A percentile compares a stretch with the other conserved stretches of the same genome.
These are phyloP conservation scores for Drosophila paracracens DNA, from an alignment of 2,888 invertebrate species.

Conservation along the genomic window DNA sequence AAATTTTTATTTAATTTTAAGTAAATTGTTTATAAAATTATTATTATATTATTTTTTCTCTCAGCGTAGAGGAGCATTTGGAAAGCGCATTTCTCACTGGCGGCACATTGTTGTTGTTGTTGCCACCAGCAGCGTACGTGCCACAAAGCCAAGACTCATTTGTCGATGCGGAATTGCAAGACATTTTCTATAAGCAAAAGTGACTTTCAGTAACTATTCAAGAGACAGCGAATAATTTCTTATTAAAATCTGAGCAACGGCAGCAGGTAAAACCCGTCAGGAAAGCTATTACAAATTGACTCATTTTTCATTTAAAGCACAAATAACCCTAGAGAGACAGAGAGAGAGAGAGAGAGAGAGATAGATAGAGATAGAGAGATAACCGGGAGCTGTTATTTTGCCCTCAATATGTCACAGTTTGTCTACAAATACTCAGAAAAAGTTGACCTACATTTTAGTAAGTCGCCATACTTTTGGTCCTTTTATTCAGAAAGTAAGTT, in stretches of 20 bases:
- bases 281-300: constrained; percentile 68
- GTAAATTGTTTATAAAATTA: too few species aligned
- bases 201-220: constrained; percentile 59
- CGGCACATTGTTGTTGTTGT: constrained; percentile 23
- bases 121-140: constrained; percentile 54
- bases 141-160: constrained; percentile 61
- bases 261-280: constrained; percentile 24
- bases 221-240: constrained; percentile 61
- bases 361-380: constrained; percentile 26
- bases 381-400: constrained; percentile 42
- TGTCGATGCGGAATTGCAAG: constrained; percentile 72
- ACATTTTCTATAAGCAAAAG: constrained; percentile 70
- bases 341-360: constrained; percentile 9
- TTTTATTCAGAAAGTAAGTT: neutral
- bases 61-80: constrained; percentile 40
- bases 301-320: constrained; percentile 71
- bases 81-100: constrained; percentile 58
- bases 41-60: constrained; percentile 7
- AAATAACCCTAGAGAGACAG: constrained; percentile 31
- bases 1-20: too few species aligned
- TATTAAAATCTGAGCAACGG: constrained; percentile 62
- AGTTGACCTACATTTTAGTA: neutral
- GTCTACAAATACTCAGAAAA: neutral
- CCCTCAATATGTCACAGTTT: constrained; percentile 70
- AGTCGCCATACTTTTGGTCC: neutral